Base-by-base conservation (phyloP, 2,888 invertebrate genomes). In the Caenorhabditis drosophilae region DNA sequence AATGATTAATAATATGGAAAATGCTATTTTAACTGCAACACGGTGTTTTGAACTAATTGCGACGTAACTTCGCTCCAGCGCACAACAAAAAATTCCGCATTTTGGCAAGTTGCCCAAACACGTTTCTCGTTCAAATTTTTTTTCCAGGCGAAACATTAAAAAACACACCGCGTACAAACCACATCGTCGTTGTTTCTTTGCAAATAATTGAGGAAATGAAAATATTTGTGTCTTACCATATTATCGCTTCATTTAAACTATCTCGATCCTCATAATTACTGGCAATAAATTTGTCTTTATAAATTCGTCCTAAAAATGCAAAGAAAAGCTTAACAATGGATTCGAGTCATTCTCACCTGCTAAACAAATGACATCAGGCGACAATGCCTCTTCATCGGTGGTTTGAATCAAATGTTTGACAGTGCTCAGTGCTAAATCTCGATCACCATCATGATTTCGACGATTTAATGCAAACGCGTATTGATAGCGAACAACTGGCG, bases 351-450 rank as follows among this genome's bases (percentile, higher is more conserved):
- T 9, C 48, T n/a, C n/a, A 56, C 98, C 98, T 83, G 96, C 96
- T 2, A 98, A 88, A 82, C 98, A 97, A 47, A 98, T 85, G 90
- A 97, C 93, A 84, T 98, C 98, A 0, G 97, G 96, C 80, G 95
- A 67, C 36, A 74, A 42, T 6, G 61, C 66, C n/a, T 67, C 74
- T 31, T 69, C 63, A 34, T 66, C 63, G 1, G 59, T 56, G 38
- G 69, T 67, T 90, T 93, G 90, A 55, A 98, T 86, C 57, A 86
- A 85, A 76, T 91, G 90, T 26, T 91, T 89, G 68, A 97, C 95
- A 0, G 95, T 93, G 82, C 89, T 88, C 31, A 98, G 86, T 0
- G 97, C 97, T 81, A 91, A 91, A 82, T 96, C 94, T 51, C 97
- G 88, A 85, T 99, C 98, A 0, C 96, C 96, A 79, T 91, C 89